Evolutionary conservation across 2,113 vertebrate species (phyloP).

Genomic region (Speoplatyrhinus poulsoni): DNA sequence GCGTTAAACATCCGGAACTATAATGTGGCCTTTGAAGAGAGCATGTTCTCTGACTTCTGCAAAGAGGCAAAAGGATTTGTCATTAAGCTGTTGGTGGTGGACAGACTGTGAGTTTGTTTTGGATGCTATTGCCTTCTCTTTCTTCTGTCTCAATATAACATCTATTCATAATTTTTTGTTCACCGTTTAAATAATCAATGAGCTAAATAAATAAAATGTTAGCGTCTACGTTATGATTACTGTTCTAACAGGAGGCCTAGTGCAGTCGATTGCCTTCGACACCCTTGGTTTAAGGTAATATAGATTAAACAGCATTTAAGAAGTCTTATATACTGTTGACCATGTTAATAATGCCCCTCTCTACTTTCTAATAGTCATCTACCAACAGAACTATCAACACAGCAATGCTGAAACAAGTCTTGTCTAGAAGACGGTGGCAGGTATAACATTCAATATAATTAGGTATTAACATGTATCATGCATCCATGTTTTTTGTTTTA

Average conservation of each 20-base stretch:
- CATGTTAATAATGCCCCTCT: background rate
- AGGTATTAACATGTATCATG: slow-evolving; percentile 14
- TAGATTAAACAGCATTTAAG: background rate
- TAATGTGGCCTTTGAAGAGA: slow-evolving; percentile 94
- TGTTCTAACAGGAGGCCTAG: slow-evolving; percentile 83
- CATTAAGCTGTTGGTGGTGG: slow-evolving; percentile 90
- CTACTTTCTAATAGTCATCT: slow-evolving; percentile 76
- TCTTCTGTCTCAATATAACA: background rate
- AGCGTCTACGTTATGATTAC: background rate
- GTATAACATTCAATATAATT: slow-evolving; percentile 57
- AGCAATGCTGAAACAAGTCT: slow-evolving; percentile 86
- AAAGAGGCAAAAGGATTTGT: slow-evolving; percentile 92
- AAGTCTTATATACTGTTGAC: background rate
- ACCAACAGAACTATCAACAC: slow-evolving; percentile 89
- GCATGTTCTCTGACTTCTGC: slow-evolving; percentile 87
- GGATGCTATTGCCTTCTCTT: background rate
- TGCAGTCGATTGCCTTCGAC: slow-evolving; percentile 87
- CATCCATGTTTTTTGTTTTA: background rate
- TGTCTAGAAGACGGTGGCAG: slow-evolving; percentile 92
- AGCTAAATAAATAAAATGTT: background rate
- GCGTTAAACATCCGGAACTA: slow-evolving; percentile 91
- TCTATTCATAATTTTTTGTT: background rate
- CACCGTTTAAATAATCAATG: background rate
- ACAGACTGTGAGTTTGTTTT: slow-evolving; percentile 83
- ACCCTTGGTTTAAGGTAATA: slow-evolving; percentile 94